Conservation (phyloP, 1,140 invertebrate genomes). For the Eriocheir sinensis region DNA sequence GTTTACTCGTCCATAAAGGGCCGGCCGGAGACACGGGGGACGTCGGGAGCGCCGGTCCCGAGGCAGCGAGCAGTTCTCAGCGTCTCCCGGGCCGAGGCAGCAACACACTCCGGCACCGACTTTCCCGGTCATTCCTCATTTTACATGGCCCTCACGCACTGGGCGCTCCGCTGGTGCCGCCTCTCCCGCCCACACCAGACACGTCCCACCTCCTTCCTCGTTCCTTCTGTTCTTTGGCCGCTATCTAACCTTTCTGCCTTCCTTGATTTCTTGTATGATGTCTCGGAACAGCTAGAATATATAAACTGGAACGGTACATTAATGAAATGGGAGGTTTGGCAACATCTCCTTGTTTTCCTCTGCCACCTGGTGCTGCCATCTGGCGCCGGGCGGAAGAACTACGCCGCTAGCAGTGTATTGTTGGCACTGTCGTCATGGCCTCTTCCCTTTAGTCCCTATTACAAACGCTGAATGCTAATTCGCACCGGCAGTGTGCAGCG, state of each 20-base stretch:
- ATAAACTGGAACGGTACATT: neutral
- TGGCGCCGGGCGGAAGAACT: conserved; percentile 33
- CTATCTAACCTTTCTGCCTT: neutral
- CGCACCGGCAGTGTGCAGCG: neutral
- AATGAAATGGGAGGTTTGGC: neutral
- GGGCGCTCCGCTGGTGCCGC: conserved; percentile 30
- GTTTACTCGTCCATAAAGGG: conserved; percentile 24
- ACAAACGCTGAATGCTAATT: neutral
- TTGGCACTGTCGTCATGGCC: conserved; percentile 26
- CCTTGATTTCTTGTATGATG: neutral
- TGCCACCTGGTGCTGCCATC: conserved; percentile 63
- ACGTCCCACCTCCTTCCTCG: neutral
- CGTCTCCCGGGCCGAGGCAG: neutral
- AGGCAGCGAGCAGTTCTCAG: neutral
- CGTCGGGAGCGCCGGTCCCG: neutral
- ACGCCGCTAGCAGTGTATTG: neutral
- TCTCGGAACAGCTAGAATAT: neutral
- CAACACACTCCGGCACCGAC: conserved; percentile 47
- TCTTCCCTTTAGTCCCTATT: conserved; percentile 40
- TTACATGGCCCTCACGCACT: conserved; percentile 65
- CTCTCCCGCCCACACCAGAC: neutral
- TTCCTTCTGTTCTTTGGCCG: neutral
- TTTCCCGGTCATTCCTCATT: conserved; percentile 72
- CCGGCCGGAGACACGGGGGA: neutral
- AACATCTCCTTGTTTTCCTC: conserved; percentile 40